Base-by-base conservation (phyloP, 2,888 invertebrate genomes). In the Nomada ruficornis region DNA sequence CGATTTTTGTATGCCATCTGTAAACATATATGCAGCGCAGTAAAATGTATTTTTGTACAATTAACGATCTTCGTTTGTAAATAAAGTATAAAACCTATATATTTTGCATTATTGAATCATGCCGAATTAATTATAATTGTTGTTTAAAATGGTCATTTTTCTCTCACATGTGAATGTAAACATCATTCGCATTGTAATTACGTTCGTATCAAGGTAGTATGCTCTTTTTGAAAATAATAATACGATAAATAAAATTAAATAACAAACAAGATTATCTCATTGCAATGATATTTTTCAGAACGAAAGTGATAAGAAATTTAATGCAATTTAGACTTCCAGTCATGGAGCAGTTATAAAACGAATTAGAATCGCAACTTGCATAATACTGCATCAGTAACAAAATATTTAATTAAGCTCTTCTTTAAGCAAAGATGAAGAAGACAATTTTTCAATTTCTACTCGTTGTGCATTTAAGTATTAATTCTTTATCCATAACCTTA, bases 401-500 rank as follows among this genome's bases (percentile, higher is more conserved):
- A 26, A 36, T n/a, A 5, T 18, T 7, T 20, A 11, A 26, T n/a
- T 57, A 3, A 3, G 10, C 54, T 7, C 76, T 9, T 55, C 2
- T 4, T 20, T 18, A 44, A 60, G 26, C 18, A 29, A 64, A 9
- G 60, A 69, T 42, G 47, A 85, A 79, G 80, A 57, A 52, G 36
- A 20, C 11, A 29, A 59, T 68, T 52, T 20, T 18, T 26, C 29
- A 52, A 44, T 42, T 77, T 15, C 29, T 85, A 2, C 50, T 83
- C 44, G 75, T 86, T 70, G 54, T 87, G 63, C 77, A 7, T 15
- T 54, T 83, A 59, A 77, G 78, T 73, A 52, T 50, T 63, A 67
- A 57, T 60, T 75, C 74, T 71, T 67, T 86, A 74, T 84, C 85
- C 69, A 78, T 91, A 81, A 89, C 83, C 55, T 84, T 93, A 77